phyloP scores from a whole-genome alignment of 2,113 vertebrate species.

The Nibea albiflora region DNA sequence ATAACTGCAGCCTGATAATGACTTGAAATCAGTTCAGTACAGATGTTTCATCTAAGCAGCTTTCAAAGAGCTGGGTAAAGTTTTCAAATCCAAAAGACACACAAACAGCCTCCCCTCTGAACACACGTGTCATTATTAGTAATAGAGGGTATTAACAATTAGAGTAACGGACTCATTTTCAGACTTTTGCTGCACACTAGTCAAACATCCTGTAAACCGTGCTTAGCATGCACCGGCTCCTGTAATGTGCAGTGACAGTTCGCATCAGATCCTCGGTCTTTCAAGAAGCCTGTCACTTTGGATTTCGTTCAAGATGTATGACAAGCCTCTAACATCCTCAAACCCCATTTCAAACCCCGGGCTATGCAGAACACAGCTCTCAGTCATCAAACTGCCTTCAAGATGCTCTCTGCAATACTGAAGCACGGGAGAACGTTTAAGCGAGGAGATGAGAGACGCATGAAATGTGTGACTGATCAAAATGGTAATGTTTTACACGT shows the following conservation, averaged over 20 bases:
- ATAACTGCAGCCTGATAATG: constrained; percentile 43
- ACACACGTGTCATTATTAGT: constrained; percentile 43
- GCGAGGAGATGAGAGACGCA: constrained; percentile 28
- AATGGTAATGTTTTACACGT: constrained; percentile 9
- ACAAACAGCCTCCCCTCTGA: constrained; percentile 46
- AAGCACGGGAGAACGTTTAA: constrained; percentile 23
- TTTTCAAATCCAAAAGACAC: constrained; percentile 59
- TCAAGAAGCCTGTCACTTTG: constrained; percentile 74
- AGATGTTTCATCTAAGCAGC: constrained; percentile 54
- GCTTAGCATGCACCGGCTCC: constrained; percentile 43
- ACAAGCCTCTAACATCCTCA: constrained; percentile 62
- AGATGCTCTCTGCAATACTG: constrained; percentile 38
- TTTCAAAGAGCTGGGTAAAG: constrained; percentile 48
- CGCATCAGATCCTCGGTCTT: constrained; percentile 72
- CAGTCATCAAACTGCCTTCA: constrained; percentile 54
- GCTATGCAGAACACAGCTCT: constrained; percentile 63
- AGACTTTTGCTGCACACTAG: constrained; percentile 41
- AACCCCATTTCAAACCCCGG: constrained; percentile 63
- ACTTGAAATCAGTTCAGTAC: constrained; percentile 44
- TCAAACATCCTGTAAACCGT: constrained; percentile 62
- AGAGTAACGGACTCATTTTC: constrained; percentile 39
- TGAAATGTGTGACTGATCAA: constrained; percentile 31
- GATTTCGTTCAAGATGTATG: constrained; percentile 70
- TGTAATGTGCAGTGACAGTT: constrained; percentile 71
- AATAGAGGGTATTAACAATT: constrained; percentile 43